Percentiles rank a stretch among this genome's conserved stretches.
Conservation (phyloP, 2,113 vertebrate genomes). For the Bolborhynchus lineola region DNA sequence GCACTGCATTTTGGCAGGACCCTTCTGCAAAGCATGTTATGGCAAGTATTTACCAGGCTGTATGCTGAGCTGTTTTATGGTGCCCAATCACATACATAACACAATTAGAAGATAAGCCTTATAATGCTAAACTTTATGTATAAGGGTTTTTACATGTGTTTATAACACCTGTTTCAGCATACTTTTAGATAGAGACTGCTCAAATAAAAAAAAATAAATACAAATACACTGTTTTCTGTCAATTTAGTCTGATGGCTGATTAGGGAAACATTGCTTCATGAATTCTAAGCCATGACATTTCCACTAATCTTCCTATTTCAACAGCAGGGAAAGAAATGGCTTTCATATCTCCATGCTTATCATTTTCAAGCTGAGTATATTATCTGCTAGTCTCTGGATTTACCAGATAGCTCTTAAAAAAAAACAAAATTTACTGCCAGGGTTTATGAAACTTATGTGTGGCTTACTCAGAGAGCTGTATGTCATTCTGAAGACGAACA, state of each 20-base stretch:
- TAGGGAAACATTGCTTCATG: conserved; percentile 10
- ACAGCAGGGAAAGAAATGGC: not conserved
- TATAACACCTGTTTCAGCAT: not conserved
- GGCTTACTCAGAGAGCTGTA: not conserved
- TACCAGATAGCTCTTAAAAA: conserved; percentile 21
- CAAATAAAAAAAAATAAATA: not conserved
- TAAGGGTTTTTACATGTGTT: not conserved
- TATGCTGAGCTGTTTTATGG: not conserved
- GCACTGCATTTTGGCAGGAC: not conserved
- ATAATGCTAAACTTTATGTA: not conserved
- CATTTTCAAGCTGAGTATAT: conserved; percentile 39
- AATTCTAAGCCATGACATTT: conserved; percentile 51
- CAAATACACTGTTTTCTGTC: not conserved
- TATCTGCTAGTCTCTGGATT: conserved; percentile 42
- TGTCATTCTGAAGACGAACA: not conserved
- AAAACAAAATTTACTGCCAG: not conserved
- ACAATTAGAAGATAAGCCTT: not conserved
- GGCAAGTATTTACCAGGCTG: not conserved
- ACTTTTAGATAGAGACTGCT: not conserved
- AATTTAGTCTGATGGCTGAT: conserved; percentile 39
- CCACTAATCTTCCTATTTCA: conserved; percentile 51
- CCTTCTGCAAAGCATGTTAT: not conserved
- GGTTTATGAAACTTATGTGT: not conserved
- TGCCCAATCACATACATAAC: not conserved
- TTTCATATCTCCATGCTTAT: conserved; percentile 20